Conservation (phyloP, 2,797 vertebrate genomes). For the Acanthurus leucopareius region DNA sequence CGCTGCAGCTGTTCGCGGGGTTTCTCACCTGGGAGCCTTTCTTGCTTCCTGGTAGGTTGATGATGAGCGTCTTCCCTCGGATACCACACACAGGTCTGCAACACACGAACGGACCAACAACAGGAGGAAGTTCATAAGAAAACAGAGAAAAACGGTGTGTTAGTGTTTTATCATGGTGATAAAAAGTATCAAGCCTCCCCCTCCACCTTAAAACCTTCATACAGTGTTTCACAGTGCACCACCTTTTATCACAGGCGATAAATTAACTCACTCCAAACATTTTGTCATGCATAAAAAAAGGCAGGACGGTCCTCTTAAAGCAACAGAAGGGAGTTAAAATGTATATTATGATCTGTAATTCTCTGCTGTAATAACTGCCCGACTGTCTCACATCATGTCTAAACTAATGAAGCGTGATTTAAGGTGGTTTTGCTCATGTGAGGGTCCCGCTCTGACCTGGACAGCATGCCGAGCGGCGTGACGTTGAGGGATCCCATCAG, state of each 20-base stretch:
- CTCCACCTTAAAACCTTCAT: neutral
- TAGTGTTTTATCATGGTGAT: neutral
- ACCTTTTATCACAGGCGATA: constrained; percentile 9
- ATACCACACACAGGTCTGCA: constrained; percentile 97
- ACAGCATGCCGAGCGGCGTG: constrained; percentile 98
- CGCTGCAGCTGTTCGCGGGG: neutral
- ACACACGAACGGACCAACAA: constrained; percentile 51
- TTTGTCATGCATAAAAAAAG: neutral
- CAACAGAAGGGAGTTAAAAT: neutral
- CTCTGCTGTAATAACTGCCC: neutral
- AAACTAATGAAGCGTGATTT: neutral
- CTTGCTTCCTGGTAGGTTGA: constrained; percentile 99
- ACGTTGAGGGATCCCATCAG: constrained; percentile 99
- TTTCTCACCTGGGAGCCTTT: constrained; percentile 98
- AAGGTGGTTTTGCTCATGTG: neutral
- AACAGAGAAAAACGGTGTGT: neutral
- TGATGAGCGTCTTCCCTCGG: constrained; percentile 98
- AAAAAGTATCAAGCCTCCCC: neutral
- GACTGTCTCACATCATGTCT: neutral
- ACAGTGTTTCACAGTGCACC: neutral
- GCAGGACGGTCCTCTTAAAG: constrained; percentile 1
- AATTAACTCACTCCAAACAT: neutral
- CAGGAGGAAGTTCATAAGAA: neutral
- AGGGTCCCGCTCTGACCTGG: constrained; percentile 84
- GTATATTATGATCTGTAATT: constrained; percentile 1